phyloP scores from a whole-genome alignment of 37 sponge, comb jelly and placozoan genomes.

The Mnemiopsis leidyi region DNA sequence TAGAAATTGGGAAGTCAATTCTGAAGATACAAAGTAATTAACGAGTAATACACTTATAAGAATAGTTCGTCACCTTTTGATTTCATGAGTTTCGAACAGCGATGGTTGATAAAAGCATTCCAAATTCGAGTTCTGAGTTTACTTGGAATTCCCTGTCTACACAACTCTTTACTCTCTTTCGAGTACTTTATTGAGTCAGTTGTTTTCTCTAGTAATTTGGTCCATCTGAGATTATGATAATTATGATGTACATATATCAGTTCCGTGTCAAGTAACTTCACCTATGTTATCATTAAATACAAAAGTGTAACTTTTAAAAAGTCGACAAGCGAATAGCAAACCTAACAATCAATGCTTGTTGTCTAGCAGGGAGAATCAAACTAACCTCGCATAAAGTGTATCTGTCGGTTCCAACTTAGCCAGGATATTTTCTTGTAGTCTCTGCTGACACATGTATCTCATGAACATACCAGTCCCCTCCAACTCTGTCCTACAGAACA shows the following conservation, averaged over 20 bases:
- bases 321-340: background rate
- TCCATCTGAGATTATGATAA: conserved; percentile 60
- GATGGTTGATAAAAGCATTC: conserved; percentile 55
- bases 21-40: no score
- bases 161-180: conserved; percentile 19
- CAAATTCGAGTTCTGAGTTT: background rate
- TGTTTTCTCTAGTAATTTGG: conserved; percentile 50
- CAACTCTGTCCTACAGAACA: conserved; percentile 1
- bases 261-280: no score
- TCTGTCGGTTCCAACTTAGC: conserved; percentile 37
- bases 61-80: conserved; percentile 46
- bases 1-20: background rate
- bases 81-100: conserved; percentile 42
- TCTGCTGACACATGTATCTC: conserved; percentile 54
- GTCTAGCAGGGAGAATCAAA: no score
- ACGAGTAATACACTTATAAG: no score
- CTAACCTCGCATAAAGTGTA: background rate
- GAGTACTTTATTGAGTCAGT: background rate
- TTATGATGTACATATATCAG: no score
- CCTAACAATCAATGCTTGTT: no score
- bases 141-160: conserved; percentile 29
- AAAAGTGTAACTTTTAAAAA: no score
- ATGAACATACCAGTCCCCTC: background rate
- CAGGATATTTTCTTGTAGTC: background rate
- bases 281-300: no score